These are phyloP conservation scores for Leptopterna dolabrata DNA, from an alignment of 2,888 invertebrate species.

Conservation along the genomic window DNA sequence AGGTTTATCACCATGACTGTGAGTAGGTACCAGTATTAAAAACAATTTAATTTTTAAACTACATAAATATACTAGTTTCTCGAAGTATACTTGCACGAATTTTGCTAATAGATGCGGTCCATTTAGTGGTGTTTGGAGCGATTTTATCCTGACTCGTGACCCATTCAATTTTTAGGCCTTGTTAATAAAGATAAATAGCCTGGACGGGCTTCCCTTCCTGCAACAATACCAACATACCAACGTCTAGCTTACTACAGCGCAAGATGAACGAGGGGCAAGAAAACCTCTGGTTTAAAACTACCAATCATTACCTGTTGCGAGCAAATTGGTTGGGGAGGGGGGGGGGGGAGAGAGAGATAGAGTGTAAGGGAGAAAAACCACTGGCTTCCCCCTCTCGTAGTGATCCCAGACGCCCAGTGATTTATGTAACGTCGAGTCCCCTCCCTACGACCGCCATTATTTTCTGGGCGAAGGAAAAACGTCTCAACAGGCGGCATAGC, in stretches of 20 bases:
- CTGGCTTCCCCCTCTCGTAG: not conserved
- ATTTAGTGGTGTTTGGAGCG: too few relatives aligned
- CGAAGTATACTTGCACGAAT: too few relatives aligned
- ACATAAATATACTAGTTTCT: too few relatives aligned
- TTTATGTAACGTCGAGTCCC: slow-evolving; percentile 1
- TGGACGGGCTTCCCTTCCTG: too few relatives aligned
- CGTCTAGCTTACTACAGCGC: not conserved
- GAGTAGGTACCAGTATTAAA: too few relatives aligned
- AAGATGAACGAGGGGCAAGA: not conserved
- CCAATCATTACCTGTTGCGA: slow-evolving; percentile 7
- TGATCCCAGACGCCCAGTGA: not conserved
- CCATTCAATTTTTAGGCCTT: too few relatives aligned
- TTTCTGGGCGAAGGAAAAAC: not conserved
- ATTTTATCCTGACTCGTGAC: too few relatives aligned
- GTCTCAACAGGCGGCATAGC: not conserved
- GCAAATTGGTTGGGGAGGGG: too few relatives aligned
- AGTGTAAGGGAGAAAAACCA: not conserved
- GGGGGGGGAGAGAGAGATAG: not conserved
- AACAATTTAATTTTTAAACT: too few relatives aligned
- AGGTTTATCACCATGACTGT: too few relatives aligned
- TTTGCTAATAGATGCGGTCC: too few relatives aligned
- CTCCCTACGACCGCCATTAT: slow-evolving; percentile 1
- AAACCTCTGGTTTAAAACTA: not conserved
- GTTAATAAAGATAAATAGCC: too few relatives aligned
- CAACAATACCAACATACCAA: not conserved